A percentile compares a stretch with the other conserved stretches of the same genome.
Evolutionary conservation across 92 coral and sea anemone species (phyloP).

Genomic region (Porites cylindrica): DNA sequence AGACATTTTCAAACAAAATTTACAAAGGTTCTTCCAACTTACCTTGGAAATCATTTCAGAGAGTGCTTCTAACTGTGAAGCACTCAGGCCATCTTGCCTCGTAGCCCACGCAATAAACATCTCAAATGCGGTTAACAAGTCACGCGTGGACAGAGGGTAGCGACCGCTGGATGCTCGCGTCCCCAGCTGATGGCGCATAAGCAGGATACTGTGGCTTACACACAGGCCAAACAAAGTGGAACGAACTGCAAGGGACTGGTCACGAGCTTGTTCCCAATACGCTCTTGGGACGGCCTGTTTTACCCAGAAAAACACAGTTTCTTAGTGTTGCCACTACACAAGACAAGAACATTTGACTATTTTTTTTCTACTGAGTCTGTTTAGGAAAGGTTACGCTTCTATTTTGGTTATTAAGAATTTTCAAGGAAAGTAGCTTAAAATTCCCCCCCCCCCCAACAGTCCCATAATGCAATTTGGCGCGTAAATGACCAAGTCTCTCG

Average conservation of each 20-base stretch:
- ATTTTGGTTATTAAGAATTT: no score
- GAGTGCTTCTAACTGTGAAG: constrained; percentile 43
- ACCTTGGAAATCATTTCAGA: constrained; percentile 57
- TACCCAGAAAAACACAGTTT: no score
- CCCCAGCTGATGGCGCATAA: constrained; percentile 90
- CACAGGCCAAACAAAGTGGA: constrained; percentile 91
- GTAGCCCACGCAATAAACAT: constrained; percentile 69
- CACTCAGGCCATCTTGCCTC: constrained; percentile 60
- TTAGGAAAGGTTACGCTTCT: no score
- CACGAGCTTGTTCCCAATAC: constrained; percentile 89
- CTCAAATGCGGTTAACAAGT: constrained; percentile 80
- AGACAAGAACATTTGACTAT: no score
- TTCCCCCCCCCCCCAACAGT: no score
- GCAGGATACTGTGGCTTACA: constrained; percentile 83
- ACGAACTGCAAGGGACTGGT: constrained; percentile 84
- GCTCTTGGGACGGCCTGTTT: constrained; percentile 67
- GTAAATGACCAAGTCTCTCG: no score
- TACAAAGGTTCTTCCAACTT: background rate
- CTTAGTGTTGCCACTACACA: no score
- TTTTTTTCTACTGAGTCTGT: no score
- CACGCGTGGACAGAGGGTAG: constrained; percentile 84
- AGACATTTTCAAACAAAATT: no score
- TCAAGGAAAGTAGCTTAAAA: no score
- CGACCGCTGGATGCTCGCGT: constrained; percentile 87
- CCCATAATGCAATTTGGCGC: no score